Evolutionary conservation across 2,888 invertebrate genomes (phyloP), one percentile per base, ranked within the genome.

Genomic region (Eupelmus urozonus): DNA sequence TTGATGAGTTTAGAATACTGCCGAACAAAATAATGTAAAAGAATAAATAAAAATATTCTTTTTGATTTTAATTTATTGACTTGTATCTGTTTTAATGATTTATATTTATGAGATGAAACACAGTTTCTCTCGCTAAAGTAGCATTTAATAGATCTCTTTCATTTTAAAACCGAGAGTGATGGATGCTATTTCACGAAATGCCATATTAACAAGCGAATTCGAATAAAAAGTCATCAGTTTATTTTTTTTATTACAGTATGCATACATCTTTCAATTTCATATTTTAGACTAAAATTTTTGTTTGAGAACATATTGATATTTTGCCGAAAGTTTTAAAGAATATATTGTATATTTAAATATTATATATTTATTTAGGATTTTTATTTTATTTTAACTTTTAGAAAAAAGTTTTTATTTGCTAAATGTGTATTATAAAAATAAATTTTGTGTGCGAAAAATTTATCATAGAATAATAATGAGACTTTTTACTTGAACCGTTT

Each of bases 131-230:
- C 34, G 23, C 59, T 16, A 3, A 25, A 59, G 2, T 23, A 71
- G 65, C 70, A 76, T 76, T 70, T 76, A 70, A 9, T 57, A 53
- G 40, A 53, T 72, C 42, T 67, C 55, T 0, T 59, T 66, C 25
- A 18, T 25, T 59, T 34, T 13, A 45, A 18, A 55, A n/a, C n/a
- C n/a, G n/a, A n/a, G n/a, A n/a, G n/a, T n/a, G n/a, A n/a, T n/a
- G n/a, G n/a, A n/a, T n/a, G 57, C 11, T 9, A 74, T 29, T 49
- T 53, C 5, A 53, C 3, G 18, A 55, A n/a, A 13, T 65, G 27
- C 40, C 27, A 51, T 63, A 23, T 18, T 20, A 16, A 29, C 1
- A 27, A 62, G 20, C 1, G 1, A 18, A 11, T 62, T 49, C 51
- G 23, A 57, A 23, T 49, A 23, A 49, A 60, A 60, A n/a, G 18